Base-by-base conservation (phyloP, 1,140 invertebrate genomes). In the Drepana arcuata region DNA sequence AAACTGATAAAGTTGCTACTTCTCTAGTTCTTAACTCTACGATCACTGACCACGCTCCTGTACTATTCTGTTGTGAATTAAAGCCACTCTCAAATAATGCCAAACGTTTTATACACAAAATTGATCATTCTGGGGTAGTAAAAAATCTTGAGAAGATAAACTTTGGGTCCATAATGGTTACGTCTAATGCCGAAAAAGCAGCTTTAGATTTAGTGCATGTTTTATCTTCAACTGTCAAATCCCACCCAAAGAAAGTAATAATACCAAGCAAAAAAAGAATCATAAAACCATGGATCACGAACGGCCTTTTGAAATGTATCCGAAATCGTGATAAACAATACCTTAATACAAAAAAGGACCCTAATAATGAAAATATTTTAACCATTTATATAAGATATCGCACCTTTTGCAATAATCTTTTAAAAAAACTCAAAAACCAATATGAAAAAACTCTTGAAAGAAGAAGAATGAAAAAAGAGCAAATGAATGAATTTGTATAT, bases 281-380 rank as follows among this genome's bases (percentile, higher is more conserved):
- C 23, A 25, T 25, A n/a, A 25, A 25, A 29, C 49, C 49, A 2
- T 58, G 54, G 54, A 45, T 58, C 7, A 51, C 54, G 1, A 29
- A 46, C n/a, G 49, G 54, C 12, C n/a, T n/a, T n/a, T 16, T 58
- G 6, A 14, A 46, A 7, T 54, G 50, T 42, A 45, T 54, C 16
- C 33, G 38, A 34, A 24, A 49, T 16, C 26, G 47, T n/a, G 35
- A 52, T 16, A 46, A 27, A 15, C 14, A 47, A 4, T 37, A 49
- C 7, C 12, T 2, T 2, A 28, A 12, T 2, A 2, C 2, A 2
- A 28, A 46, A 49, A 41, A 43, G 38, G 16, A 43, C 14, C 39
- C 34, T 16, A 23, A 45, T 23, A 36, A 49, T 26, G 13, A 36
- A 7, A 25, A 24, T 13, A 25, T 34, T 6, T 27, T 31, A 31